A percentile compares a stretch with the other conserved stretches of the same genome.
Evolutionary conservation across 2,113 vertebrate species (phyloP).

Genomic region (Cryptomyrus ogoouensis): DNA sequence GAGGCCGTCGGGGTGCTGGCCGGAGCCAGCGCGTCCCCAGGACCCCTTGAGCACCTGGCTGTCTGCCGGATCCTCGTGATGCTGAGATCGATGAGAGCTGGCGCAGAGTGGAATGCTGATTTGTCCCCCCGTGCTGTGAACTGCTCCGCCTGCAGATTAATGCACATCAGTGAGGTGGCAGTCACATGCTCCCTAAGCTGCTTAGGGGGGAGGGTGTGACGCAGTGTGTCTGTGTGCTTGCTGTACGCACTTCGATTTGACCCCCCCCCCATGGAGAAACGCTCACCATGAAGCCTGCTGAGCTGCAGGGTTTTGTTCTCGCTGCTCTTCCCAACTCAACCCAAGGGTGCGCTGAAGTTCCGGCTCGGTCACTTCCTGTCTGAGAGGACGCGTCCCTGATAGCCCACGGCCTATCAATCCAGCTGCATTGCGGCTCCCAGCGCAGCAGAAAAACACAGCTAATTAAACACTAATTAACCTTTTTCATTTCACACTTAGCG

Average conservation of each 20-base stretch:
- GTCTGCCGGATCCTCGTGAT: background rate
- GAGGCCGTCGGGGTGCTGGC: background rate
- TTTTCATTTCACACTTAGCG: background rate
- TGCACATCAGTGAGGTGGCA: background rate
- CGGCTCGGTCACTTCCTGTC: background rate
- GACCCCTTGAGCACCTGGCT: background rate
- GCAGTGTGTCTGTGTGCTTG: background rate
- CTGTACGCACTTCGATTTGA: background rate
- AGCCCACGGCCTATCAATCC: background rate
- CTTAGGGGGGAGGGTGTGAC: background rate
- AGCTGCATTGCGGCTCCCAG: background rate
- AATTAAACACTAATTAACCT: constrained; percentile 22
- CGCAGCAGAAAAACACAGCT: constrained; percentile 16
- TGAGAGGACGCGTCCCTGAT: background rate
- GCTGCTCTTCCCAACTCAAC: background rate
- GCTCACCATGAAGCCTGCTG: background rate
- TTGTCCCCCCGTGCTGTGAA: background rate
- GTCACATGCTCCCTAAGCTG: background rate
- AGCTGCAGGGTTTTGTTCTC: background rate
- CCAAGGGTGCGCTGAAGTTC: background rate
- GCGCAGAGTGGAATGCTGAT: background rate
- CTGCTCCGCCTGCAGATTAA: background rate
- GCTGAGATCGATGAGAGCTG: background rate
- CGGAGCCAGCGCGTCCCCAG: background rate
- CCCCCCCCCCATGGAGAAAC: background rate